These are phyloP conservation scores for Hypotaenidia philippensis DNA, from an alignment of 2,797 vertebrate genomes.

Conservation along the genomic window DNA sequence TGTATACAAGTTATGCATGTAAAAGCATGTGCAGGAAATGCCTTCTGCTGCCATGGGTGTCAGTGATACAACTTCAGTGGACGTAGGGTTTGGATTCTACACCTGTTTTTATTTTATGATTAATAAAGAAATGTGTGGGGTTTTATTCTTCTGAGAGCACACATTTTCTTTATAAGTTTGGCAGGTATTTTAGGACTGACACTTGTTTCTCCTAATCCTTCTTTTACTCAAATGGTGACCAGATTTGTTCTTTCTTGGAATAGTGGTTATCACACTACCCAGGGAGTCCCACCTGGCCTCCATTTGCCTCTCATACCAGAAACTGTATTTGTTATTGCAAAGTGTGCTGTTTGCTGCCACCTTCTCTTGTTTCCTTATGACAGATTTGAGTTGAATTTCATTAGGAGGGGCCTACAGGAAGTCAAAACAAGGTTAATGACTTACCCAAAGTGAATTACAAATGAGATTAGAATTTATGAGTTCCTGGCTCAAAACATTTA, in stretches of 20 bases:
- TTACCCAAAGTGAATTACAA: slow-evolving; percentile 5
- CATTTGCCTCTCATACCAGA: slow-evolving; percentile 86
- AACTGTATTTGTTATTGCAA: neutral
- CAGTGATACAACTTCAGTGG: neutral
- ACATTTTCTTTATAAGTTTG: slow-evolving; percentile 67
- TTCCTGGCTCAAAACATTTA: neutral
- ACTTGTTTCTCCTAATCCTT: slow-evolving; percentile 80
- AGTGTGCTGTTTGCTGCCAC: neutral
- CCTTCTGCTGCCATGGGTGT: neutral
- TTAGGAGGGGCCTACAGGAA: neutral
- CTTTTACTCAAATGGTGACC: slow-evolving; percentile 86
- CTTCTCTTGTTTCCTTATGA: neutral
- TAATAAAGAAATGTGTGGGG: neutral
- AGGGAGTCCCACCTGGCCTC: slow-evolving; percentile 85
- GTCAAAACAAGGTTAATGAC: neutral
- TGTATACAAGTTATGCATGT: neutral
- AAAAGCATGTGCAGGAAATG: slow-evolving; percentile 12
- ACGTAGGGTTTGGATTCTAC: neutral
- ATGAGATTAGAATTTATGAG: neutral
- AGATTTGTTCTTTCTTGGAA: slow-evolving; percentile 86
- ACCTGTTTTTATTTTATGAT: slow-evolving; percentile 20
- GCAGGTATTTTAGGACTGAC: slow-evolving; percentile 81
- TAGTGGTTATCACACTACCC: slow-evolving; percentile 85
- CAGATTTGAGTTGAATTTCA: neutral
- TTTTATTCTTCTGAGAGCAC: neutral